Evolutionary conservation across 2,888 invertebrate species (phyloP).

Genomic region (Latrodectus hesperus): DNA sequence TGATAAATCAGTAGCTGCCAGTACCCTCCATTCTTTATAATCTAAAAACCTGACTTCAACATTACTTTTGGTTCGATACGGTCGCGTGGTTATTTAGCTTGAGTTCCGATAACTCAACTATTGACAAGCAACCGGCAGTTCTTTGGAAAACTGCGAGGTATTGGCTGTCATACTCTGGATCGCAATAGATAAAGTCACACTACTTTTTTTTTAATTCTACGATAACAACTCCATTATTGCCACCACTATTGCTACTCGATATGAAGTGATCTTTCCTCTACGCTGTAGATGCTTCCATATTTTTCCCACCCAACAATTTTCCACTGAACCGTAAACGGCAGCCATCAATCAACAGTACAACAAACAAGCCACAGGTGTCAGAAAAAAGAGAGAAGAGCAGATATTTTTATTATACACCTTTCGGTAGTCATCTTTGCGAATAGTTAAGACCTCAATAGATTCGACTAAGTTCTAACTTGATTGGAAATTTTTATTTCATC

Average conservation of each 20-base stretch:
- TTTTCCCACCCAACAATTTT: slow-evolving; percentile 21
- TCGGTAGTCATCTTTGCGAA: not conserved
- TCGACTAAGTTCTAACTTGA: no score
- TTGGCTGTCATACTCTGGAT: slow-evolving; percentile 51
- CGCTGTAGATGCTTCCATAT: slow-evolving; percentile 20
- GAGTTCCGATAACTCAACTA: slow-evolving; percentile 62
- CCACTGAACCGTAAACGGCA: slow-evolving; percentile 20
- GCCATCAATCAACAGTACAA: slow-evolving; percentile 41
- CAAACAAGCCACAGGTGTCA: slow-evolving; percentile 39
- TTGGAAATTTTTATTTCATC: no score
- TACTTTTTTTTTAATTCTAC: slow-evolving; percentile 35
- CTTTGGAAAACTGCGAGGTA: slow-evolving; percentile 47
- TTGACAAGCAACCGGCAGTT: slow-evolving; percentile 55
- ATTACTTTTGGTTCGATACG: slow-evolving; percentile 53
- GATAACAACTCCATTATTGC: slow-evolving; percentile 58
- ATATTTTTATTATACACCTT: slow-evolving; percentile 30
- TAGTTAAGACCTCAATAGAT: no score
- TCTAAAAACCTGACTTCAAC: slow-evolving; percentile 37
- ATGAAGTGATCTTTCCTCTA: slow-evolving; percentile 20
- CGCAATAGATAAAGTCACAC: slow-evolving; percentile 47
- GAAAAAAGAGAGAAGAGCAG: slow-evolving; percentile 18
- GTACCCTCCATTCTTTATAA: slow-evolving; percentile 32
- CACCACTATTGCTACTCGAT: slow-evolving; percentile 27
- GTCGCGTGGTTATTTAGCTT: slow-evolving; percentile 49
- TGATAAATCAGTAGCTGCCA: slow-evolving; percentile 50